Base-by-base conservation (phyloP, 2,113 vertebrate species). In the Myrmecophaga tridactyla region DNA sequence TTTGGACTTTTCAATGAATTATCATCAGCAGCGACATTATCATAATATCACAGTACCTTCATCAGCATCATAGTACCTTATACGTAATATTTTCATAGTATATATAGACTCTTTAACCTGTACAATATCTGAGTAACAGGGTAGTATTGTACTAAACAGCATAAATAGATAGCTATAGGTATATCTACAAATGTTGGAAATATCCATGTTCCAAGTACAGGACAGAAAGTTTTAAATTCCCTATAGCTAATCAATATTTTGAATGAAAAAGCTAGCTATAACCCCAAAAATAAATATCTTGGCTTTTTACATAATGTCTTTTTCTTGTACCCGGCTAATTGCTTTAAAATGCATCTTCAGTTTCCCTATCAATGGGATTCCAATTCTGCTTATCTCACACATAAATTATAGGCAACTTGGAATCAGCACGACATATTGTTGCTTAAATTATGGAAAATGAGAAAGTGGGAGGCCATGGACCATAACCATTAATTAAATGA, bases 371-470 rank as follows among this genome's bases (percentile, higher is more conserved):
- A 67, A 77, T 70, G 86, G 72, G 27, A 94, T 95, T 95, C 11
- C 65, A 85, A 36, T 92, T 97, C 85, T 62, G 62, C 77, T 92
- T 95, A 95, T 92, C 62, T 91, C 46, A 63, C 56, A 63, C 31
- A 87, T 94, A 97, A 96, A 89, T 94, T 96, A 94, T 46, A 93
- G 86, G 63, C 56, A 96, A 65, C 53, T 83, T 94, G 10, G 81
- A 86, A 87, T 89, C 78, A 95, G 51, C 62, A 84, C 43, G 25
- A 27, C 43, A 89, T 11, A 83, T 34, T 29, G 29, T 43, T 89
- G 65, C 31, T 90, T 90, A 90, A 86, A 67, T 89, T 92, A 60
- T 53, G 34, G 41, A 89, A 86, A 17, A 7, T 63, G n/a, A 93
- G 51, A 70, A 23, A 7, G 6, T 12, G 69, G 89, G 7, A 83